phyloP scores from a whole-genome alignment of 2,888 invertebrate species.

The Lasioglossum pauxillum region DNA sequence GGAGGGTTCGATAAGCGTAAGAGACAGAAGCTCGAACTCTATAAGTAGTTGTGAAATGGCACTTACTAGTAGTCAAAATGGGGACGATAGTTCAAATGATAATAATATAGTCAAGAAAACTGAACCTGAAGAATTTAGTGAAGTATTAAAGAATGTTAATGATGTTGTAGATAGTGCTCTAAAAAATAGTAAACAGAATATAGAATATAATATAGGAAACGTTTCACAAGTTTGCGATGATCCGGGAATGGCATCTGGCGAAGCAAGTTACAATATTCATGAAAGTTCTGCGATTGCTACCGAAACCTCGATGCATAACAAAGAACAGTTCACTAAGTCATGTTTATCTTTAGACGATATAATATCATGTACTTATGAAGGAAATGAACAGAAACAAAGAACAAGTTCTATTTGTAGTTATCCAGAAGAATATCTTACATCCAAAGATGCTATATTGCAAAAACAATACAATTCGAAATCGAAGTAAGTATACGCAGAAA shows the following conservation, averaged over 20 bases:
- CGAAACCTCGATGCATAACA: slow-evolving; percentile 47
- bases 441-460: slow-evolving; percentile 42
- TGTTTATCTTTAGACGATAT: slow-evolving; percentile 68
- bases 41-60: slow-evolving; percentile 84
- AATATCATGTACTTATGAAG: slow-evolving; percentile 57
- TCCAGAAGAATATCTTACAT: slow-evolving; percentile 61
- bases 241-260: slow-evolving; percentile 29
- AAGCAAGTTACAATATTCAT: slow-evolving; percentile 42
- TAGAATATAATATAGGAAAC: slow-evolving; percentile 36
- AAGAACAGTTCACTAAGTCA: slow-evolving; percentile 59
- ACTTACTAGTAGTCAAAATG: slow-evolving; percentile 78
- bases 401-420: slow-evolving; percentile 69
- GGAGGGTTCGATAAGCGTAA: slow-evolving; percentile 69
- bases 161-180: slow-evolving; percentile 41
- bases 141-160: slow-evolving; percentile 57
- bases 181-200: slow-evolving; percentile 52
- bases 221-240: slow-evolving; percentile 40
- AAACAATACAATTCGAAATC: slow-evolving; percentile 67
- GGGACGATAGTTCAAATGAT: slow-evolving; percentile 76
- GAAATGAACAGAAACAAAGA: slow-evolving; percentile 62
- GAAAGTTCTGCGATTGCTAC: slow-evolving; percentile 22
- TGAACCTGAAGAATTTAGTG: slow-evolving; percentile 55
- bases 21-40: slow-evolving; percentile 82
- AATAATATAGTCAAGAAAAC: slow-evolving; percentile 64
- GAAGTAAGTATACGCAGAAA: slow-evolving; percentile 60